A percentile compares a stretch with the other conserved stretches of the same genome.
phyloP scores from a whole-genome alignment of 2,888 invertebrate genomes.

The Chrysolina oricalcia region DNA sequence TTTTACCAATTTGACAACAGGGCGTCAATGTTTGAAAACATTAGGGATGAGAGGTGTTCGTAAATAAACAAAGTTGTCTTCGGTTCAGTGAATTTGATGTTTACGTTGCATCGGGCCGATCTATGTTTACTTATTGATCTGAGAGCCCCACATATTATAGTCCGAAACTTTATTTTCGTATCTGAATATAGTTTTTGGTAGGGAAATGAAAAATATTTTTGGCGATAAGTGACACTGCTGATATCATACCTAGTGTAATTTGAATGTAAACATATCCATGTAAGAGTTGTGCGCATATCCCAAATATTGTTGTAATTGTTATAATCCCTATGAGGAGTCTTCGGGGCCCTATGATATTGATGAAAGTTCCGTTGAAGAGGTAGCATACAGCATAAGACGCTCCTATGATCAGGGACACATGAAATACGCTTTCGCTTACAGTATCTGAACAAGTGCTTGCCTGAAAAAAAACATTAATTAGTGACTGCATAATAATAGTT shows the following conservation, averaged over 20 bases:
- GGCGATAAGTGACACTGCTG: background rate
- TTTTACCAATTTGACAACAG: no score
- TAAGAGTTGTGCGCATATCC: conserved; percentile 64
- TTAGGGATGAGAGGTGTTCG: no score
- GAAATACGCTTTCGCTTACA: conserved; percentile 67
- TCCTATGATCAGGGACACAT: conserved; percentile 65
- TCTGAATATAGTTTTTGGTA: no score
- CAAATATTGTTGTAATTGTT: conserved; percentile 61
- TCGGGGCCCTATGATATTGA: conserved; percentile 76
- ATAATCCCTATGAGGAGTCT: conserved; percentile 63
- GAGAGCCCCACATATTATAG: no score
- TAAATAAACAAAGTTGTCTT: no score
- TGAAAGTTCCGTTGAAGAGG: conserved; percentile 65
- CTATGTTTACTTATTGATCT: no score
- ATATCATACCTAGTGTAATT: conserved; percentile 42
- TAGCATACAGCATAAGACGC: conserved; percentile 63
- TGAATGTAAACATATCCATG: conserved; percentile 45
- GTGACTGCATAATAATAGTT: no score
- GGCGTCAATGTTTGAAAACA: no score
- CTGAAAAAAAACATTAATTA: conserved; percentile 27
- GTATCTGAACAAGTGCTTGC: conserved; percentile 62
- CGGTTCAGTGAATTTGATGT: no score
- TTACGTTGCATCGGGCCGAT: no score
- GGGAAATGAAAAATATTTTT: no score
- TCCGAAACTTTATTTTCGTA: no score